These are phyloP conservation scores for Trogon melanurus DNA, from an alignment of 2,113 vertebrate species.

Conservation along the genomic window DNA sequence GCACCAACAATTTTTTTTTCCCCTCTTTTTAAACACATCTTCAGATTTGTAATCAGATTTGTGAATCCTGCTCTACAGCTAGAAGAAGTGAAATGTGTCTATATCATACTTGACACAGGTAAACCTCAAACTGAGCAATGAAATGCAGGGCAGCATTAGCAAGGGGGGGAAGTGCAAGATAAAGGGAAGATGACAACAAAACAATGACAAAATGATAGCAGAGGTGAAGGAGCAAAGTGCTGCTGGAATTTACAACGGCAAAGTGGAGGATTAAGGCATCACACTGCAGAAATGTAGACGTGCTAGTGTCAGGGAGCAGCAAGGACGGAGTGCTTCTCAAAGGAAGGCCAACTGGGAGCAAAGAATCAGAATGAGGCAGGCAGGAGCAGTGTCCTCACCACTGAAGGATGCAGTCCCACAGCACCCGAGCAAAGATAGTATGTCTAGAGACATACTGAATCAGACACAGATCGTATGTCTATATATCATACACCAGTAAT, in stretches of 20 bases:
- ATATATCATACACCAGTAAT: not conserved
- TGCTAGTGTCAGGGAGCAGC: not conserved
- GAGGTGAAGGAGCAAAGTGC: not conserved
- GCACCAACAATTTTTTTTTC: not conserved
- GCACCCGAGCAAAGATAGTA: not conserved
- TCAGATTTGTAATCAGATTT: not conserved
- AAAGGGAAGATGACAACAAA: not conserved
- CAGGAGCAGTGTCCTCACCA: not conserved
- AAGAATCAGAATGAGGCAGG: not conserved
- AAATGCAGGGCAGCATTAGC: not conserved
- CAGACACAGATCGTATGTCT: not conserved
- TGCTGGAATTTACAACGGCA: not conserved
- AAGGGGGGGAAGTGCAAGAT: not conserved
- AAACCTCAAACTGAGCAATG: not conserved
- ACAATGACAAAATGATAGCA: not conserved
- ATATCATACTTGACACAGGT: not conserved
- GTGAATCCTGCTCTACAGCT: not conserved
- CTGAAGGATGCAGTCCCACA: not conserved
- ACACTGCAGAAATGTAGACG: not conserved
- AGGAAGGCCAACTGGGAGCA: not conserved
- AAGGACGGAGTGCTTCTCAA: not conserved
- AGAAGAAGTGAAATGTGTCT: not conserved
- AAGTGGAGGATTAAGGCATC: not conserved
- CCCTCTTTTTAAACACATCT: not conserved
- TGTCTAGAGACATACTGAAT: not conserved